Conservation (phyloP, 2,888 invertebrate genomes). For the Chydorus sphaericus region DNA sequence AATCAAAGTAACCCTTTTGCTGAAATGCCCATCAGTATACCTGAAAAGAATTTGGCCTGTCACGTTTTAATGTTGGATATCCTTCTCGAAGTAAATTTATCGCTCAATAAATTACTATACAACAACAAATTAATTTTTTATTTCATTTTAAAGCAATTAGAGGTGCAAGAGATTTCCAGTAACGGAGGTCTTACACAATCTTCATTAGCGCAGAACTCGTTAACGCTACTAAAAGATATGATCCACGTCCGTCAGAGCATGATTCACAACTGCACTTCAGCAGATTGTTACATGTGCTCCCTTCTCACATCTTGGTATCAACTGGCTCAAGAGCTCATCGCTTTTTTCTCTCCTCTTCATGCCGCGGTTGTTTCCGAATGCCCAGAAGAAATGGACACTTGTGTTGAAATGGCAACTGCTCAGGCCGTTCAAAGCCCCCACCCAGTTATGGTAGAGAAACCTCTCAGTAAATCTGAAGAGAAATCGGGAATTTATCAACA, state of each 20-base stretch:
- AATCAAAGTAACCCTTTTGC: neutral
- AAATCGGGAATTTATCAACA: neutral
- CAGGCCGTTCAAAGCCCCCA: neutral
- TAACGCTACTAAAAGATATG: constrained; percentile 7
- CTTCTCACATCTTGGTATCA: constrained; percentile 33
- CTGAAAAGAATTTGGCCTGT: constrained; percentile 61
- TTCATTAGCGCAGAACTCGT: constrained; percentile 48
- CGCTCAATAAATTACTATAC: constrained; percentile 44
- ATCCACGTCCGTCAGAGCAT: neutral
- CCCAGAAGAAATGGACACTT: neutral
- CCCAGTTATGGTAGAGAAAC: neutral
- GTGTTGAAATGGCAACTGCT: constrained; percentile 2
- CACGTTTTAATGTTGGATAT: constrained; percentile 94
- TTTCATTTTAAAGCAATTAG: no score
- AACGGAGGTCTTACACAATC: constrained; percentile 63
- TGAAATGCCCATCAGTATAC: constrained; percentile 17
- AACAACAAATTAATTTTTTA: no score
- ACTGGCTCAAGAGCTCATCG: constrained; percentile 21
- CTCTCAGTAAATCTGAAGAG: neutral
- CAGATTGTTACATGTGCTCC: constrained; percentile 31
- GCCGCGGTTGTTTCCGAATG: neutral
- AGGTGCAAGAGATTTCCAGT: constrained; percentile 66
- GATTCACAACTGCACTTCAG: constrained; percentile 8
- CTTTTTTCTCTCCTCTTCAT: constrained; percentile 20
- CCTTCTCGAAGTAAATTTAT: constrained; percentile 70